Evolutionary conservation across 2,888 invertebrate genomes (phyloP), one percentile per base, ranked within the genome.

Genomic region (Aspidiotus destructor): DNA sequence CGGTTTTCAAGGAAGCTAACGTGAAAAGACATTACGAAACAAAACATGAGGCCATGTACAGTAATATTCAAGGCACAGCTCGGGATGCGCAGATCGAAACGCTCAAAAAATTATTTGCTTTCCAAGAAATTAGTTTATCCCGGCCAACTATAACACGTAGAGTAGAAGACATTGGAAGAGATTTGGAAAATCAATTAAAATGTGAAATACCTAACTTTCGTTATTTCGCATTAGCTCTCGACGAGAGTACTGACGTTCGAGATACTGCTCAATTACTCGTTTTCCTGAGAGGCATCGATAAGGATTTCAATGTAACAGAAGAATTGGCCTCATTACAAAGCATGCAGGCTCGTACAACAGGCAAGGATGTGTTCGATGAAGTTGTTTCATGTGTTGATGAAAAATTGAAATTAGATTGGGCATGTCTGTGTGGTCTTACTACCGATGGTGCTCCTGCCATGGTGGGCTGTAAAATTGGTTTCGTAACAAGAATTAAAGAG

Each of bases 1-100:
- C 72, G 69, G 69, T 68, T 64, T 70, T 73, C 63, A 72, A 72
- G 42, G 69, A 72, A 70, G 71, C 62, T 62, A 73, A 71, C 70
- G 64, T 71, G 63, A 70, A 68, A 60, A 70, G 70, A 42, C 71
- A 72, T 70, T 70, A 72, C 55, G 72, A 72, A 71, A 70, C 72
- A 65, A 73, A 73, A 62, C 72, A 71, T 58, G 58, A 65, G 17
- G 48, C 6, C 3, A 1, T n/a, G n/a, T 48, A 48, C 6, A 2
- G 2, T 48, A 48, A 2, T 48, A 48, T 48, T 48, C 48, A 48
- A 48, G 48, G 48, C 48, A 6, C 2, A 48, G 11, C 48, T 48
- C 2, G 48, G 6, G 6, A 48, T 48, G 48, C 48, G 3, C 48
- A 48, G 48, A 6, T 48, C 6, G 44, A 65, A 57, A 53, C 41